phyloP scores from a whole-genome alignment of 2,113 vertebrate species.

The Plotosus lineatus region DNA sequence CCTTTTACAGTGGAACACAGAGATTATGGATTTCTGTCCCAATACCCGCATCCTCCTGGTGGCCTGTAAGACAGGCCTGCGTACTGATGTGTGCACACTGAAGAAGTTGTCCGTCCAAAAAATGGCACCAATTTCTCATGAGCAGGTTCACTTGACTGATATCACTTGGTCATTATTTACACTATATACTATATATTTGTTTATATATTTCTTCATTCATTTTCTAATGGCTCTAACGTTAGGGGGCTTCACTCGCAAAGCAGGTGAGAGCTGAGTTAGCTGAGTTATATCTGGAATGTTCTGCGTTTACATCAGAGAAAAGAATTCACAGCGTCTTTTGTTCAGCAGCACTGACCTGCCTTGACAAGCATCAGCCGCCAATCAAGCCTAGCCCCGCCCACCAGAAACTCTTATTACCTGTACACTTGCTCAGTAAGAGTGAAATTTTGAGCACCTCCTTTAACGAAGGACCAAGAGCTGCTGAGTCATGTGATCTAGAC shows the following conservation, averaged over 20 bases:
- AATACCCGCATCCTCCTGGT: conserved; percentile 87
- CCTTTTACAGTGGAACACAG: conserved; percentile 85
- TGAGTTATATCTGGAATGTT: conserved; percentile 89
- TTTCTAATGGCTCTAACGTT: not conserved
- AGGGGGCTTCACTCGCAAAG: conserved; percentile 86
- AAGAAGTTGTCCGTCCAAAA: conserved; percentile 94
- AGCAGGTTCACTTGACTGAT: conserved; percentile 76
- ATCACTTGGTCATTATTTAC: not conserved
- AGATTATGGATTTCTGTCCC: conserved; percentile 91
- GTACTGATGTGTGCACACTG: conserved; percentile 93
- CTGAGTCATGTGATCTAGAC: conserved; percentile 84
- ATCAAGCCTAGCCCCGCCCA: conserved; percentile 78
- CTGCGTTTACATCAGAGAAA: conserved; percentile 93
- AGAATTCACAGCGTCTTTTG: conserved; percentile 93
- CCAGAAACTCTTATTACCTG: conserved; percentile 88
- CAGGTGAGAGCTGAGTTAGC: conserved; percentile 88
- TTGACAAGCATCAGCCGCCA: conserved; percentile 76
- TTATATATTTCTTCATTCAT: not conserved
- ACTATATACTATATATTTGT: not conserved
- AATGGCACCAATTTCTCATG: conserved; percentile 86
- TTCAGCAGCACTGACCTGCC: conserved; percentile 79
- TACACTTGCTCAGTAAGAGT: conserved; percentile 83
- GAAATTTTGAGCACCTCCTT: conserved; percentile 88
- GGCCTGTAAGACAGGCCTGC: conserved; percentile 90
- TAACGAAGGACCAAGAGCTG: conserved; percentile 91